Base-by-base conservation (phyloP, 2,797 vertebrate species). In the Epinephelus awoara region DNA sequence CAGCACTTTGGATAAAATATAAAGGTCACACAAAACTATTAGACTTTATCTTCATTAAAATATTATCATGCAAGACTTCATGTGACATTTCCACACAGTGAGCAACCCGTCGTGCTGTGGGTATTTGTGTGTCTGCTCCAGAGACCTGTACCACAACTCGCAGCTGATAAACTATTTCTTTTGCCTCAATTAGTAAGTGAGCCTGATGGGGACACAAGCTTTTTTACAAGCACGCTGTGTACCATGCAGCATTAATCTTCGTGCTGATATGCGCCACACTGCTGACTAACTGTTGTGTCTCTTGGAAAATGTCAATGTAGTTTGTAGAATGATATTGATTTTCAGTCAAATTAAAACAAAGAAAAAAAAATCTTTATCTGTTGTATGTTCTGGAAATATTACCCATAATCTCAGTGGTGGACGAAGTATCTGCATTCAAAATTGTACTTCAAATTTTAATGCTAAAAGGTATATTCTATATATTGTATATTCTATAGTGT, bases 1-100 rank as follows among this genome's bases (percentile, higher is more conserved):
- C 67, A 51, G 38, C 49, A 7, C 46, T 59, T n/a, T 12, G 38
- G 5, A 51, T 64, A 14, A 73, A 58, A 70, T 70, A 42, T 69
- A 84, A 85, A 85, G 81, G 85, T 88, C 79, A 79, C 15, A n/a
- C 62, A 72, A 61, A 83, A 65, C 52, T 70, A 49, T 74, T 34
- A 50, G 14, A 51, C 67, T 82, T 86, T 80, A 79, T 80, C 82
- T 82, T 86, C 77, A 85, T 83, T 74, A 83, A 85, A 81, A 72
- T 42, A 67, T 85, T 84, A 81, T 85, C 67, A 76, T 65, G 77
- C 83, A 79, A 82, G 79, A 79, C 59, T 77, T 78, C 61, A 71
- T 42, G 61, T 85, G 86, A 69, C 81, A 88, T 85, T 82, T 90
- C 55, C 66, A 64, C 40, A 74, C 65, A 42, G 40, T 56, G 75